Evolutionary conservation across 2,888 invertebrate genomes (phyloP), one percentile per base, ranked within the genome.

Genomic region (Andrena dorsata): DNA sequence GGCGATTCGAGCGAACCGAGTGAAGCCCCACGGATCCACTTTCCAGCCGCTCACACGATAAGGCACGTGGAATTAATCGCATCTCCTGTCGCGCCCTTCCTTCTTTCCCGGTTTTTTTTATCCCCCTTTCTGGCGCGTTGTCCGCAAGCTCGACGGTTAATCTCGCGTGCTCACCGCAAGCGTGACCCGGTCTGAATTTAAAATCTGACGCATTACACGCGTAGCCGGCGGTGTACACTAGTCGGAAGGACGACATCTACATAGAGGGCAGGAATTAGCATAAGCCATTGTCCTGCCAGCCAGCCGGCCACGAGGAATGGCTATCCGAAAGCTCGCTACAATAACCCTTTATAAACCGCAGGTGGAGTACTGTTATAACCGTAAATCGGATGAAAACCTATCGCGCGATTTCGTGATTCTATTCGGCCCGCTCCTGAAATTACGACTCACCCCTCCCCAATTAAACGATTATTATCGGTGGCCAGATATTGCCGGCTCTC

Each of bases 221-320:
- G 82, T 86, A 83, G 65, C 61, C 63, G 70, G 76, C 76, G 82
- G 76, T 77, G 82, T 79, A 76, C 77, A 13, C 71, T 69, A 83
- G 82, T 87, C 78, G 86, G 74, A 83, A 86, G 82, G 83, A 84
- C 70, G 81, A 82, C 73, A 73, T 82, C 83, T 82, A 85, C 88
- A 82, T 86, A 89, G 85, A 82, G 56, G 78, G 78, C 76, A 70
- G 63, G 84, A 89, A 92, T 92, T 91, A 92, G 88, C 92, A 91
- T 91, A 90, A 90, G 86, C 90, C 91, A 92, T 92, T 92, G 92
- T 92, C 89, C 91, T 88, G 90, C 87, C 88, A 87, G 77, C 79
- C 71, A 64, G 61, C 47, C 69, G 65, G 65, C 56, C 66, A 60
- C 70, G 76, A 83, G 72, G 56, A 73, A 80, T 76, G 64, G 23